Evolutionary conservation across 2,113 vertebrate genomes (phyloP), one percentile per base, ranked within the genome.

Genomic region (Clarias macrocephalus): DNA sequence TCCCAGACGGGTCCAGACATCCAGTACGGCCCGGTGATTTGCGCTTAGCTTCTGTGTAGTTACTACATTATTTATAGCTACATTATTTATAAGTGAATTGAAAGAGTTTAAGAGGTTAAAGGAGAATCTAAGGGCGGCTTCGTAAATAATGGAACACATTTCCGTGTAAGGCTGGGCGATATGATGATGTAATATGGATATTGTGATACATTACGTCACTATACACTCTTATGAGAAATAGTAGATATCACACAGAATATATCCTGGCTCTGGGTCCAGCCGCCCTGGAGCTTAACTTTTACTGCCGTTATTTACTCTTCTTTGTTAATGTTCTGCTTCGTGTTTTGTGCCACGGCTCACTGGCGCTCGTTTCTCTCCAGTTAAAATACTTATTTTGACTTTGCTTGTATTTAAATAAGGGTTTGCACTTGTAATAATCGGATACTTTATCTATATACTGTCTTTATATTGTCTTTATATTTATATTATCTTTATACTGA

Each of bases 51-150:
- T 37, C 56, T 60, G 79, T 80, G 28, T 60, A 13, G 57, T 23
- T 62, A 11, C 79, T 80, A 80, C 28, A 60, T 80, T 80, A 80
- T 80, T 80, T 60, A 80, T 37, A 37, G 18, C 15, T 79, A 52
- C 30, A 33, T 56, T 33, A 80, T 60, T 56, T 3, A 37, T 19
- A 59, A 57, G 2, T 57, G 76, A 77, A 77, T 57, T 4, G 11
- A 33, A 80, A 60, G 76, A 0, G 56, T 19, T 33, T 23, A 19
- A 57, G 5, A 60, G 77, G 28, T 80, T 56, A 79, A 77, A 75
- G 19, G 30, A 52, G 37, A 85, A 73, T 73, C 28, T 21, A 18
- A 54, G 28, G 56, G 19, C 48, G 30, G 33, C 6, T 63, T 19
- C 42, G 57, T 73, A 62, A 60, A 60, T 2, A 19, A 72, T 72